phyloP scores from a whole-genome alignment of 2,888 invertebrate species.

The Anthophora plumipes region DNA sequence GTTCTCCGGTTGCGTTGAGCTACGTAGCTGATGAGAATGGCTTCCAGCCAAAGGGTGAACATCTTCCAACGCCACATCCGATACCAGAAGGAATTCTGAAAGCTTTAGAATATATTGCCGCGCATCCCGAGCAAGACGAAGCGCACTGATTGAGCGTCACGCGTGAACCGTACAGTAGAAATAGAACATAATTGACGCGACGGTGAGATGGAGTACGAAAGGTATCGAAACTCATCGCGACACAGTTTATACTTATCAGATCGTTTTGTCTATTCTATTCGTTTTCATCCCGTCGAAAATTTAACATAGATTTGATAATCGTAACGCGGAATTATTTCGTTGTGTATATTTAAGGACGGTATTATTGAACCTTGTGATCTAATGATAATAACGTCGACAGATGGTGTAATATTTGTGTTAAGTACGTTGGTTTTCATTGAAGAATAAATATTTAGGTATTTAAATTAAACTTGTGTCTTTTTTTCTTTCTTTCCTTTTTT shows the following conservation, averaged over 20 bases:
- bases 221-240: constrained; percentile 15
- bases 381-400: background rate
- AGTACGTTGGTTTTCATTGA: constrained; percentile 17
- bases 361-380: background rate
- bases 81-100: constrained; percentile 82
- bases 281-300: background rate
- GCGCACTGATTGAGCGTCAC: constrained; percentile 1
- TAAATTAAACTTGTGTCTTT: background rate
- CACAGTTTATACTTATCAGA: constrained; percentile 12
- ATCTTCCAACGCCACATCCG: constrained; percentile 82
- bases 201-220: constrained; percentile 22
- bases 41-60: constrained; percentile 87
- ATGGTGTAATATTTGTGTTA: constrained; percentile 41
- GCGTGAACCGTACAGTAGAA: constrained; percentile 6
- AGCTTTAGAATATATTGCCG: constrained; percentile 81
- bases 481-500: background rate
- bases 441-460: constrained; percentile 59
- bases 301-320: background rate
- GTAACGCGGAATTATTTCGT: background rate
- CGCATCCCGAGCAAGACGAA: constrained; percentile 77
- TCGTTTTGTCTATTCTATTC: background rate
- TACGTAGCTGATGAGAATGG: constrained; percentile 90
- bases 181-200: constrained; percentile 46
- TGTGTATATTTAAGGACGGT: background rate
- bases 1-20: constrained; percentile 86